Evolutionary conservation across 2,113 vertebrate species (phyloP), one percentile per base, ranked within the genome.

Genomic region (Dicentrarchus labrax): DNA sequence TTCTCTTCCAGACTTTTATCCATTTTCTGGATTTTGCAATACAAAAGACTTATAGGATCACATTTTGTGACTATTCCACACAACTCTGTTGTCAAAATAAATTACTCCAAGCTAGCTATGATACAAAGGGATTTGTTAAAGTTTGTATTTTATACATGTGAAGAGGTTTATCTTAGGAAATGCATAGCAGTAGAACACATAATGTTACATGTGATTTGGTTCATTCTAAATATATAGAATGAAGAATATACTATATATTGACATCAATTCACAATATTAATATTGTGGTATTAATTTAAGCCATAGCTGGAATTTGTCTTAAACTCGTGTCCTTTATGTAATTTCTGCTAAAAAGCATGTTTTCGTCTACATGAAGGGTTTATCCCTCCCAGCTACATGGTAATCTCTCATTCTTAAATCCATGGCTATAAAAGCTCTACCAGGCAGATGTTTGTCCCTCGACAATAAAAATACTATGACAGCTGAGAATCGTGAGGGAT

Each of bases 361-460:
- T 83, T 43, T 45, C 0, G 50, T 74, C 66, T 77, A 36, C n/a
- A 5, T 36, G n/a, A 21, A 39, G 22, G 57, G 11, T 75, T 89
- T 76, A 77, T 89, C 50, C 24, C 16, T 45, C 36, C 22, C 39
- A 70, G 78, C 84, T 72, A 82, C 72, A 45, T 10, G 1, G 1
- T 89, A 90, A 93, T 92, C 84, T 87, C 66, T 67, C 24, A 48
- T 61, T 65, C 6, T 62, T 62, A 88, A 89, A 87, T 86, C 84
- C 78, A 10, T 38, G 79, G 62, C 50, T 88, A 70, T 72, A 62
- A 87, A 89, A 89, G 50, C 83, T 82, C 38, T 38, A 36, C 4
- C 3, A 76, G 62, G 51, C 83, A 90, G 77, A 85, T 76, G 78
- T 65, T 85, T 85, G 71, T 85, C 57, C 60, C 41, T 19, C 16